These are phyloP conservation scores for Ispidina lecontei DNA, from an alignment of 2,797 vertebrate species.

Conservation along the genomic window DNA sequence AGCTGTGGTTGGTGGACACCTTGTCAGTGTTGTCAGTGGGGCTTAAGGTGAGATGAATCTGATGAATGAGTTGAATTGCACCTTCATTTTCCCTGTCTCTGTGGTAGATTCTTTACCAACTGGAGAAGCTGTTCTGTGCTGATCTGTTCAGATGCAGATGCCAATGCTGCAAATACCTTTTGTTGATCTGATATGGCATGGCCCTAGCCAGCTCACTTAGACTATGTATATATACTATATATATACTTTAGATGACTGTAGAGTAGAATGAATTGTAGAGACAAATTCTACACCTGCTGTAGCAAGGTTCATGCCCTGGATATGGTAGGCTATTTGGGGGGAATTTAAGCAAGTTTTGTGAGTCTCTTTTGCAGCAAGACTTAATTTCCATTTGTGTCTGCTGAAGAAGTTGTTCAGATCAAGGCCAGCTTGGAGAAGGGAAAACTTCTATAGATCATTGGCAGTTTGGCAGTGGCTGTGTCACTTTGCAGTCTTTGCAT, in stretches of 20 bases:
- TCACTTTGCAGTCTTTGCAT: not conserved
- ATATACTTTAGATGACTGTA: not conserved
- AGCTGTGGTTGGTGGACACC: not conserved
- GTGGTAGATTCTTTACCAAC: not conserved
- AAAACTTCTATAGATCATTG: not conserved
- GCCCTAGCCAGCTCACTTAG: not conserved
- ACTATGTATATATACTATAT: fast-evolving
- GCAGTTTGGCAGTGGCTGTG: not conserved
- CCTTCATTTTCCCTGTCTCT: not conserved
- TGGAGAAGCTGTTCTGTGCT: fast-evolving
- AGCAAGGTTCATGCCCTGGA: not conserved
- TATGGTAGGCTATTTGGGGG: not conserved
- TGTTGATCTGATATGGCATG: not conserved
- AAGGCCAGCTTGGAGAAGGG: not conserved
- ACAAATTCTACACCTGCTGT: not conserved
- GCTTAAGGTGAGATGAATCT: not conserved
- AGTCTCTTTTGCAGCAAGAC: not conserved
- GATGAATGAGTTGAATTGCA: not conserved
- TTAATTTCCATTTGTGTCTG: not conserved
- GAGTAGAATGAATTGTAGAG: not conserved
- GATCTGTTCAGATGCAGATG: not conserved
- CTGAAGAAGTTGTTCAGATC: not conserved
- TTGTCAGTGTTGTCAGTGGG: fast-evolving
- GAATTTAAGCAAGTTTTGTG: not conserved
- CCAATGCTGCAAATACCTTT: not conserved